These are phyloP conservation scores for Gymnocheta viridis DNA, from an alignment of 2,888 invertebrate species.

Conservation along the genomic window DNA sequence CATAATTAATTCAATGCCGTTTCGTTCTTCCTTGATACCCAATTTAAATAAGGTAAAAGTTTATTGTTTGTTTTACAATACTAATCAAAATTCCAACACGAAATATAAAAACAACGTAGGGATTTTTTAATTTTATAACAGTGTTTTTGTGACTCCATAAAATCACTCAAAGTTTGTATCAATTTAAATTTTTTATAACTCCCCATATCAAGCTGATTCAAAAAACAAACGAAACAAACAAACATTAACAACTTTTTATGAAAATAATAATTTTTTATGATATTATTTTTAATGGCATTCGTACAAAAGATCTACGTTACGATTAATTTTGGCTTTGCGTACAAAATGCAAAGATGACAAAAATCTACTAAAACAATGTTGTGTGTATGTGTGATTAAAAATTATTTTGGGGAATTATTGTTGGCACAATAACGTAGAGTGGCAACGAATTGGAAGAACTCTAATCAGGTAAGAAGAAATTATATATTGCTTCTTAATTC, in stretches of 20 bases:
- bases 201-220: background rate
- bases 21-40: background rate
- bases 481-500: background rate
- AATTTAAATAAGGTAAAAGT: slow-evolving; percentile 63
- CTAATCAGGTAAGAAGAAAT: background rate
- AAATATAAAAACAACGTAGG: slow-evolving; percentile 30
- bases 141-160: background rate
- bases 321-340: slow-evolving; percentile 4
- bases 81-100: slow-evolving; percentile 72
- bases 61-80: slow-evolving; percentile 66
- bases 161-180: background rate
- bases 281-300: slow-evolving; percentile 18
- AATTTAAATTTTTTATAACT: slow-evolving; percentile 18
- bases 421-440: background rate
- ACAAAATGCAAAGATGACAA: slow-evolving; percentile 14
- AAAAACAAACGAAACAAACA: background rate
- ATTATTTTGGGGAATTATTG: background rate
- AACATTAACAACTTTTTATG: slow-evolving; percentile 39
- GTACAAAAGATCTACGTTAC: slow-evolving; percentile 45
- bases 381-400: background rate
- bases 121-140: background rate
- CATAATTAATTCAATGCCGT: background rate
- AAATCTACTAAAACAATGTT: background rate
- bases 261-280: slow-evolving; percentile 39
- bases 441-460: background rate